Evolutionary conservation across 2,888 invertebrate genomes (phyloP).

Genomic region (Eupithecia centaureata): DNA sequence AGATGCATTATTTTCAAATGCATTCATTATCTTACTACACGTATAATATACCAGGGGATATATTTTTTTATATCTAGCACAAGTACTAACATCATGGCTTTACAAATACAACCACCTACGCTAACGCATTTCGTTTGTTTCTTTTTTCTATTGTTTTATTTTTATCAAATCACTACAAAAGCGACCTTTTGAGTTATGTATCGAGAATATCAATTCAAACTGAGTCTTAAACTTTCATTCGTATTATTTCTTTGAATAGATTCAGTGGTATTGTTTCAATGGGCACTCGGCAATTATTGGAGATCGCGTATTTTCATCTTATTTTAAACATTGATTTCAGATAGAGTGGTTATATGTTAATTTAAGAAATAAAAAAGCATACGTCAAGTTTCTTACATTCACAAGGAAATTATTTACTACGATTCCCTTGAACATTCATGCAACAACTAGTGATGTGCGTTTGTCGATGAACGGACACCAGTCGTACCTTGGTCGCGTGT

Average conservation of each 20-base stretch:
- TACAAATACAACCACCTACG: not conserved
- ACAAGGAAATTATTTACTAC: constrained; percentile 5
- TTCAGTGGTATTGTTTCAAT: constrained; percentile 9
- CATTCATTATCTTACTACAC: not conserved
- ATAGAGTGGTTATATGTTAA: not conserved
- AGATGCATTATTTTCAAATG: not conserved
- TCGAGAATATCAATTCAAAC: not conserved
- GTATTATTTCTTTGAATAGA: constrained; percentile 4
- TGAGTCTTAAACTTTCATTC: not conserved
- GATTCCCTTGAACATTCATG: constrained; percentile 50
- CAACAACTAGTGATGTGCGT: constrained; percentile 57
- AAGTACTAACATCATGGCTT: not conserved
- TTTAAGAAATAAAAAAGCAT: constrained; percentile 9
- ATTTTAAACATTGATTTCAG: constrained; percentile 11
- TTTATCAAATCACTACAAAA: not conserved
- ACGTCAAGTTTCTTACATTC: constrained; percentile 24
- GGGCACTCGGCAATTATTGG: constrained; percentile 13
- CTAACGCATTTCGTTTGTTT: not conserved
- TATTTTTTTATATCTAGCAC: not conserved
- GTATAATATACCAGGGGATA: too few relatives aligned
- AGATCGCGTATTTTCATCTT: not conserved
- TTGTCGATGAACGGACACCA: constrained; percentile 67
- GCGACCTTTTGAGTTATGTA: not conserved
- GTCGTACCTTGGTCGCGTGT: constrained; percentile 85
- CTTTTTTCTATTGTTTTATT: not conserved